phyloP scores from a whole-genome alignment of 2,888 invertebrate genomes.

The Apeira syringaria region DNA sequence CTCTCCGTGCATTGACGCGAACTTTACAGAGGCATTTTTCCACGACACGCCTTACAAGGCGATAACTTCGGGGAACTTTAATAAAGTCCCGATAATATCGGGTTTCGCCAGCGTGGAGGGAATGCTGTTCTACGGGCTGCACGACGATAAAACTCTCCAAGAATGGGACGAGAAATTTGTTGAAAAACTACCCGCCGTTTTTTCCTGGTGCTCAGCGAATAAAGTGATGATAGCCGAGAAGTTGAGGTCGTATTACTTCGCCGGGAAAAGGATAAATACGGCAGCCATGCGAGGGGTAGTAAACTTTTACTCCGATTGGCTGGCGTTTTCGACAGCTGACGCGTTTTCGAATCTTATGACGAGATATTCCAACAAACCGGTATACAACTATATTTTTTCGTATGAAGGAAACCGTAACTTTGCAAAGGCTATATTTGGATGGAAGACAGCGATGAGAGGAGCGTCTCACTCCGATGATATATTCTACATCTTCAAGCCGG shows the following conservation, averaged over 20 bases:
- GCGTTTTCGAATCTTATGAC: constrained; percentile 56
- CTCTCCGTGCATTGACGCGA: constrained; percentile 61
- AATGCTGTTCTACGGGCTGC: constrained; percentile 61
- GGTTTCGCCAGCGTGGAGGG: constrained; percentile 64
- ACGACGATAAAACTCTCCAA: constrained; percentile 46
- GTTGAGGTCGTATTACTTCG: constrained; percentile 63
- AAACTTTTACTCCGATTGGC: constrained; percentile 65
- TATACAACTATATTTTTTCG: constrained; percentile 65
- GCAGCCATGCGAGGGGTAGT: constrained; percentile 44
- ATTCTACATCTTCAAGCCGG: constrained; percentile 71
- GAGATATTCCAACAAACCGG: constrained; percentile 48
- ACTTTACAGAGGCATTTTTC: constrained; percentile 61
- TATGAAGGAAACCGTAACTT: constrained; percentile 66
- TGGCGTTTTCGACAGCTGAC: constrained; percentile 52
- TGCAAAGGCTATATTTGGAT: constrained; percentile 50
- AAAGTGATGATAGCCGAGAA: constrained; percentile 47
- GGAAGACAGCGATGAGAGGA: constrained; percentile 37
- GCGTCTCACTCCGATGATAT: constrained; percentile 69
- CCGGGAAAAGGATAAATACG: constrained; percentile 39
- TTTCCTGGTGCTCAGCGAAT: constrained; percentile 57
- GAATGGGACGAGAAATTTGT: constrained; percentile 56
- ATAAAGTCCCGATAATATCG: constrained; percentile 64
- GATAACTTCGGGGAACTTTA: constrained; percentile 58
- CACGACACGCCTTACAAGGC: constrained; percentile 61
- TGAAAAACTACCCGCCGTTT: constrained; percentile 62